A percentile compares a stretch with the other conserved stretches of the same genome.
Evolutionary conservation across 2,797 vertebrate species (phyloP).

Genomic region (Fistularia tabacaria): DNA sequence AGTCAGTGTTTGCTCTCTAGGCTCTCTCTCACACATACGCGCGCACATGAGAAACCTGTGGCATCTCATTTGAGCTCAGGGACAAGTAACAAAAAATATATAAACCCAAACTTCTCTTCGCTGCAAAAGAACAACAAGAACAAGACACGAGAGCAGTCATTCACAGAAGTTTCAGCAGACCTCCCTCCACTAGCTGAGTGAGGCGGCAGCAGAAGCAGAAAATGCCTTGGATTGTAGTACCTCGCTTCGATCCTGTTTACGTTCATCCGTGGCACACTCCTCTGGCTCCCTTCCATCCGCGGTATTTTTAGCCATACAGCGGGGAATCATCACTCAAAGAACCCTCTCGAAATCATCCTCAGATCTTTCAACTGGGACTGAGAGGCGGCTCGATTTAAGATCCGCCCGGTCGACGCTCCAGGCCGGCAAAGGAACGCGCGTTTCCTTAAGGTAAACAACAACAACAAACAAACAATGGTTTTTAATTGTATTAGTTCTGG

Average conservation of each 20-base stretch:
- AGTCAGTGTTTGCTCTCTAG: neutral
- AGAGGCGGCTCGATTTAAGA: slow-evolving; percentile 21
- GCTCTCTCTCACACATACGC: neutral
- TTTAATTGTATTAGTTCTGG: no score
- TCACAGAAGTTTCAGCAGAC: no score
- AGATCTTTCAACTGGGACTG: slow-evolving; percentile 44
- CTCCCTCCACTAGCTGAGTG: no score
- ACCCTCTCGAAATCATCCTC: slow-evolving; percentile 47
- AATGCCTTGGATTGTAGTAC: slow-evolving; percentile 51
- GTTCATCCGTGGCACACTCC: slow-evolving; percentile 49
- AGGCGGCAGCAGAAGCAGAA: slow-evolving; percentile 7
- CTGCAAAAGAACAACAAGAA: no score
- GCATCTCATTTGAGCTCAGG: no score
- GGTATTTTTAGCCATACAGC: slow-evolving; percentile 59
- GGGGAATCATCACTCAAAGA: slow-evolving; percentile 52
- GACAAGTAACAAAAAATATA: slow-evolving; percentile 2
- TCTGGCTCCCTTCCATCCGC: slow-evolving; percentile 54
- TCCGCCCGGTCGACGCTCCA: slow-evolving; percentile 29
- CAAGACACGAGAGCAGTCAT: no score
- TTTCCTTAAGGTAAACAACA: slow-evolving; percentile 56
- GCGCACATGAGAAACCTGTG: slow-evolving; percentile 3
- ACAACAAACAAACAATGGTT: no score
- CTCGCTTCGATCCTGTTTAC: slow-evolving; percentile 50
- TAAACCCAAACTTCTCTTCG: no score
- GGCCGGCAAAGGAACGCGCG: slow-evolving; percentile 52